Percentiles rank a stretch among this genome's conserved stretches.
Evolutionary conservation across 2,888 invertebrate genomes (phyloP).

Genomic region (Machimus rusticus): DNA sequence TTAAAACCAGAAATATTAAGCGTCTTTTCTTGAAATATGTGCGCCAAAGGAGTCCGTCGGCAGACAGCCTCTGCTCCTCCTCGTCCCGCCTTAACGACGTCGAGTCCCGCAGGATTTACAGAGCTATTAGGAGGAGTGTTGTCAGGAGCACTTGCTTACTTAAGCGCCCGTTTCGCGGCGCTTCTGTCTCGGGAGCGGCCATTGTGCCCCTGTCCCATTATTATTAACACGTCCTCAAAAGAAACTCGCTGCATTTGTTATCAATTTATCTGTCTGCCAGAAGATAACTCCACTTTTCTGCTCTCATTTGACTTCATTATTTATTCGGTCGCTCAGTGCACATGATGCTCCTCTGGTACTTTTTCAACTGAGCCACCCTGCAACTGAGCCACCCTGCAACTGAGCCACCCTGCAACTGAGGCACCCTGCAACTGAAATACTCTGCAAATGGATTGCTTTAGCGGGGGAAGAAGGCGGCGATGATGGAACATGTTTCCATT

Average conservation of each 20-base stretch:
- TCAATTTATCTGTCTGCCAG: slow-evolving; percentile 23
- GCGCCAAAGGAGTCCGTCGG: not conserved
- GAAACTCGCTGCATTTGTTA: slow-evolving; percentile 7
- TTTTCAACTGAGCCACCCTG: not conserved
- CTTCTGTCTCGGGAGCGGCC: not conserved
- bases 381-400: not conserved
- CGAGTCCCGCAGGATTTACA: not conserved
- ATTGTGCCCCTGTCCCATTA: not conserved
- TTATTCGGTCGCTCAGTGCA: slow-evolving; percentile 8
- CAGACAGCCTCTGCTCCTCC: not conserved
- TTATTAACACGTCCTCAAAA: slow-evolving; percentile 26
- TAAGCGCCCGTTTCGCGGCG: not conserved
- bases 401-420: not conserved
- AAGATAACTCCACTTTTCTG: not conserved
- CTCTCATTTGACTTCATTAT: slow-evolving; percentile 27
- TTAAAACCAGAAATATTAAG: not conserved
- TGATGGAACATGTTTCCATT: not conserved
- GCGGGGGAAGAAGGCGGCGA: not conserved
- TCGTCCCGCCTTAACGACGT: not conserved
- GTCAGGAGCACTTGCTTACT: not conserved
- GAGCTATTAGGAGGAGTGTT: not conserved
- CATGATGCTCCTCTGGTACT: not conserved
- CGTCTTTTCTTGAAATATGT: not conserved
- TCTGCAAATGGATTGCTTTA: not conserved
- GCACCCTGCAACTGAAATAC: not conserved